Evolutionary conservation across 2,113 vertebrate genomes (phyloP).

Genomic region (Salvelinus sp.): DNA sequence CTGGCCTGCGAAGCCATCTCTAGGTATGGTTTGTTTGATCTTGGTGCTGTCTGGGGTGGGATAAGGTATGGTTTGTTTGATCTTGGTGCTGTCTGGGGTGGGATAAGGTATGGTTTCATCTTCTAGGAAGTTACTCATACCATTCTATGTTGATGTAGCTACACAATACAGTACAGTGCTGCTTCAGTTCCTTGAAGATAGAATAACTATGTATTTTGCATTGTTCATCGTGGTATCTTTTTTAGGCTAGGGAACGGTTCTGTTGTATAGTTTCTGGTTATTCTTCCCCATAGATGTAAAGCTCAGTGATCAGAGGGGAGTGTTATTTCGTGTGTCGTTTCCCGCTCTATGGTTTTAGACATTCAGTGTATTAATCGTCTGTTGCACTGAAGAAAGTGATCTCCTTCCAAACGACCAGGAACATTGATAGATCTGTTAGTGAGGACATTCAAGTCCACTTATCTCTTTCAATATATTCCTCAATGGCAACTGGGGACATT

Average conservation of each 20-base stretch:
- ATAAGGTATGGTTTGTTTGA: too few relatives aligned
- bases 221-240: not conserved
- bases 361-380: constrained; percentile 16
- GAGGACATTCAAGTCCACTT: constrained; percentile 45
- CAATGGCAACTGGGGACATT: constrained; percentile 53
- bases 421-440: constrained; percentile 40
- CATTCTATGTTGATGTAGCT: not conserved
- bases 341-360: constrained; percentile 38
- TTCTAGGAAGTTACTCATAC: constrained; percentile 6
- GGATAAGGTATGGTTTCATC: not conserved
- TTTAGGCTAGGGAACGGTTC: too few relatives aligned
- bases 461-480: constrained; percentile 41
- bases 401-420: constrained; percentile 26
- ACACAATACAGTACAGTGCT: not conserved
- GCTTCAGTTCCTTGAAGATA: not conserved
- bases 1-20: too few relatives aligned
- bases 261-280: constrained; percentile 11
- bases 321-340: constrained; percentile 21
- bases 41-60: too few relatives aligned
- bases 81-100: not conserved
- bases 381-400: constrained; percentile 29
- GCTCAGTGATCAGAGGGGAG: constrained; percentile 24
- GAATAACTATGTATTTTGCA: not conserved
- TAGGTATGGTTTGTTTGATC: too few relatives aligned
- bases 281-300: constrained; percentile 26